phyloP scores from a whole-genome alignment of 2,797 vertebrate species.

The Aulostomus chinensis region DNA sequence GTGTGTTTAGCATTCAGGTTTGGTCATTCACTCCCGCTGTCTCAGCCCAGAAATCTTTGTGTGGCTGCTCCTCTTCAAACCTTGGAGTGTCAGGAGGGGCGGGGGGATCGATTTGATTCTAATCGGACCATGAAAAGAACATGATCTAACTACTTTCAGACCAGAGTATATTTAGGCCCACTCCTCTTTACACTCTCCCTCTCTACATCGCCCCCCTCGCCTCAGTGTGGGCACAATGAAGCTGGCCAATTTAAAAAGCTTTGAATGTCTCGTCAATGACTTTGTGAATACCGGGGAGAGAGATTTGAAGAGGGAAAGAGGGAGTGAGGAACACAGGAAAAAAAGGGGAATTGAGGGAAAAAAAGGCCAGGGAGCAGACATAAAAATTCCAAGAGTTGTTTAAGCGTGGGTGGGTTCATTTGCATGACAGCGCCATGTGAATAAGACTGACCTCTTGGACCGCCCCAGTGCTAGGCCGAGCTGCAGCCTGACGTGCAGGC shows the following conservation, averaged over 20 bases:
- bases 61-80: conserved; percentile 92
- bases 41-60: conserved; percentile 93
- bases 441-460: conserved; percentile 97
- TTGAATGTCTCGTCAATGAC: conserved; percentile 99
- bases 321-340: conserved; percentile 47
- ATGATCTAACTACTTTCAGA: conserved; percentile 99
- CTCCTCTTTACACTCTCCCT: conserved; percentile 83
- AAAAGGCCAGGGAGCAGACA: conserved; percentile 91
- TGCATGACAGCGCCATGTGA: conserved; percentile 95
- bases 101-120: conserved; percentile 99
- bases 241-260: conserved; percentile 97
- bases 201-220: conserved; percentile 67
- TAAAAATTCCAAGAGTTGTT: conserved; percentile 99
- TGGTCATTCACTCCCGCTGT: conserved; percentile 89
- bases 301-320: conserved; percentile 74
- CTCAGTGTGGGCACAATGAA: conserved; percentile 87
- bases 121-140: conserved; percentile 99
- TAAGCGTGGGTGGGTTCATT: conserved; percentile 96
- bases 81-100: conserved; percentile 89
- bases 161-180: conserved; percentile 97
- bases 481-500: conserved; percentile 95
- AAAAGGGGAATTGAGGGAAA: conserved; percentile 42
- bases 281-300: conserved; percentile 90
- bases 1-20: conserved; percentile 99
- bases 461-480: conserved; percentile 94